A percentile compares a stretch with the other conserved stretches of the same genome.
Evolutionary conservation across 2,888 invertebrate species (phyloP).

Genomic region (Ectobius pallidus): DNA sequence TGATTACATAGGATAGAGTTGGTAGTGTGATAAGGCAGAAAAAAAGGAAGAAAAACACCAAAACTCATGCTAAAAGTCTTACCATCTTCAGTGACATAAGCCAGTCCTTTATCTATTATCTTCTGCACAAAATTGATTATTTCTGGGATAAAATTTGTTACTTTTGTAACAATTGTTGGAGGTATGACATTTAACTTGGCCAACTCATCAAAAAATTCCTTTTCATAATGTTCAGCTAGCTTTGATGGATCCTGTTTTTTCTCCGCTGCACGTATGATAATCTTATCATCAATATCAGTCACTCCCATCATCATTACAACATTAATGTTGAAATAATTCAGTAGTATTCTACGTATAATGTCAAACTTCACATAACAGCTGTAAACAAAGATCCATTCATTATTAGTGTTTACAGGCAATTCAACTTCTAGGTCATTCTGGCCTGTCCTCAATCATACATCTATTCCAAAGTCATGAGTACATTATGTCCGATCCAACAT

Average conservation of each 20-base stretch:
- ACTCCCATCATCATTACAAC: constrained; percentile 86
- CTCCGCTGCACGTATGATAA: constrained; percentile 72
- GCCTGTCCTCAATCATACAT: too few species aligned
- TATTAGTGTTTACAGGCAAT: too few species aligned
- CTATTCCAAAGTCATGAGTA: too few species aligned
- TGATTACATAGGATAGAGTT: too few species aligned
- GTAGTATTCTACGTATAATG: constrained; percentile 81
- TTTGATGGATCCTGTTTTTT: constrained; percentile 61
- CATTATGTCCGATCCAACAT: too few species aligned
- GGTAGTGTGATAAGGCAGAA: too few species aligned
- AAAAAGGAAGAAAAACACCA: too few species aligned
- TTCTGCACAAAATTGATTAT: constrained; percentile 76
- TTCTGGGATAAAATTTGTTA: constrained; percentile 80
- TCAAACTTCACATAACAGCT: constrained; percentile 89
- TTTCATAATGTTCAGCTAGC: constrained; percentile 72
- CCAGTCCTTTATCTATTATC: constrained; percentile 67
- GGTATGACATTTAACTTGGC: constrained; percentile 69
- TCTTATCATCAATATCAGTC: constrained; percentile 95
- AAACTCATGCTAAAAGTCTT: too few species aligned
- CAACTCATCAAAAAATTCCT: constrained; percentile 84
- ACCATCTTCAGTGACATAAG: constrained; percentile 73
- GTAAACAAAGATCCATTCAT: constrained; percentile 38
- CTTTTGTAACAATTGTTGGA: constrained; percentile 75
- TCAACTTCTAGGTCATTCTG: too few species aligned
- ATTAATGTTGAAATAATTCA: constrained; percentile 75